These are phyloP conservation scores for Arizona elegans DNA, from an alignment of 2,113 vertebrate species.

Conservation along the genomic window DNA sequence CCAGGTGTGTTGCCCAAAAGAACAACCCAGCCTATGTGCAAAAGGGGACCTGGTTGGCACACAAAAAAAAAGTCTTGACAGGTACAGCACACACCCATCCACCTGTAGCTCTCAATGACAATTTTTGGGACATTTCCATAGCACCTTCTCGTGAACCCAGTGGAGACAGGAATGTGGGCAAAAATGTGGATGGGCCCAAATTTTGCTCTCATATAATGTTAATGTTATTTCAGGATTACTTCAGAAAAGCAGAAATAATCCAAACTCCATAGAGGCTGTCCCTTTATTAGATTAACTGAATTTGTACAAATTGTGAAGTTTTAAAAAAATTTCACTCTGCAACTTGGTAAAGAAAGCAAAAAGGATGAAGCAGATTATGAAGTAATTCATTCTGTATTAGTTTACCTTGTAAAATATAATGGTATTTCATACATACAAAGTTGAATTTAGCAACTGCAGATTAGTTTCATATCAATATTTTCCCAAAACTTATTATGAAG, in stretches of 20 bases:
- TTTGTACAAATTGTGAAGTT: neutral
- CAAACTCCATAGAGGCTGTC: neutral
- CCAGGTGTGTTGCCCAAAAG: neutral
- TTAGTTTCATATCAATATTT: neutral
- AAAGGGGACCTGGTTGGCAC: neutral
- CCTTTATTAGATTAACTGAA: neutral
- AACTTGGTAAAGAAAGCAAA: neutral
- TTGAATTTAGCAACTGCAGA: neutral
- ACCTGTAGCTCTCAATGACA: neutral
- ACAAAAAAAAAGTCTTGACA: neutral
- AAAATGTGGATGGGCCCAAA: neutral
- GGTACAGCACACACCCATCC: neutral
- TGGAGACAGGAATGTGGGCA: neutral
- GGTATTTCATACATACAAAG: neutral
- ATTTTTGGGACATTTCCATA: neutral
- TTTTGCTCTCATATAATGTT: neutral
- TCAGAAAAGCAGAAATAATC: neutral
- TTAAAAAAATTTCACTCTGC: neutral
- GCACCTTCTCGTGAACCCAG: neutral
- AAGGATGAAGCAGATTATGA: neutral
- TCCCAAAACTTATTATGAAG: neutral
- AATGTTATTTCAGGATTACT: neutral
- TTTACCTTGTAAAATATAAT: neutral
- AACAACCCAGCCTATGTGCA: neutral
- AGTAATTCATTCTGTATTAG: neutral